These are phyloP conservation scores for Zhuqinia jingwanae DNA, from an alignment of 2,888 invertebrate species.

Conservation along the genomic window DNA sequence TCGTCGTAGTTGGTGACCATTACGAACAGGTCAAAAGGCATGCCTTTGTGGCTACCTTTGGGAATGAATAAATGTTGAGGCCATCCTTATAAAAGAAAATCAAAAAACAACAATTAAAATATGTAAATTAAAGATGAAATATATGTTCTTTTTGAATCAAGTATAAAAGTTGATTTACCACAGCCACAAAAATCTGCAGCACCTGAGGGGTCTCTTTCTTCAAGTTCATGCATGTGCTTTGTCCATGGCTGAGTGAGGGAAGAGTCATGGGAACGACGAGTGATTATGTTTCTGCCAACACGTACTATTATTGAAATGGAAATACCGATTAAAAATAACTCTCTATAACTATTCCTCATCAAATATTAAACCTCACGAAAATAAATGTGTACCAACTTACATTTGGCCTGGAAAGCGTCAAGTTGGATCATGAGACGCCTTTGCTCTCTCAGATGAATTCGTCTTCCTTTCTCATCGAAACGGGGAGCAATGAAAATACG, in stretches of 20 bases:
- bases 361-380: too few relatives aligned
- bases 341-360: too few relatives aligned
- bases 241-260: slow-evolving; percentile 51
- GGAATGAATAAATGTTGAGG: slow-evolving; percentile 91
- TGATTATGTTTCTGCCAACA: slow-evolving; percentile 53
- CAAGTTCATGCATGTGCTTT: slow-evolving; percentile 3
- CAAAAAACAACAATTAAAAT: background rate
- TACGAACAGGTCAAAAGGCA: slow-evolving; percentile 72
- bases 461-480: slow-evolving; percentile 59
- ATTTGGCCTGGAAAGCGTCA: slow-evolving; percentile 63
- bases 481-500: slow-evolving; percentile 67
- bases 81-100: slow-evolving; percentile 83
- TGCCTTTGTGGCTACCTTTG: slow-evolving; percentile 86
- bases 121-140: background rate
- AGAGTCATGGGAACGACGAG: slow-evolving; percentile 45
- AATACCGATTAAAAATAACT: too few relatives aligned
- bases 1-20: slow-evolving; percentile 74
- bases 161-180: too few relatives aligned
- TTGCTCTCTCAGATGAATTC: slow-evolving; percentile 55
- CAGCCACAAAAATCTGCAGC: slow-evolving; percentile 54
- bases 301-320: too few relatives aligned
- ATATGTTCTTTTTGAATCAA: too few relatives aligned
- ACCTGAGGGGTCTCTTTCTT: background rate
- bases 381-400: too few relatives aligned
- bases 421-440: slow-evolving; percentile 63